These are phyloP conservation scores for Aspiorhynchus laticeps DNA, from an alignment of 2,113 vertebrate species.

Conservation along the genomic window DNA sequence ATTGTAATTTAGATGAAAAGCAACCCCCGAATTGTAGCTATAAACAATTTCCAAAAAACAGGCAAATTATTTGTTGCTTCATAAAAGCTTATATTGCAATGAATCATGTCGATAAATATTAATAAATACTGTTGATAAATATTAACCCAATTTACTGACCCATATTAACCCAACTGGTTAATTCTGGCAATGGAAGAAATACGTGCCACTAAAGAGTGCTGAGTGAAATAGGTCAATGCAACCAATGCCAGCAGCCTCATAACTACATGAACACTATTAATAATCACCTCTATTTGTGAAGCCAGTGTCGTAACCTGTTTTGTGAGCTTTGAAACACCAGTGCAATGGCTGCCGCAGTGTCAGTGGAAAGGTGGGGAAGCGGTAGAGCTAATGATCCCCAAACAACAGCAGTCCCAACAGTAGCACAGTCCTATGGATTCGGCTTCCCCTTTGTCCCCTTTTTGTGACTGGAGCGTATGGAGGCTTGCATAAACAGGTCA, in stretches of 20 bases:
- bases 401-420: conserved; percentile 35
- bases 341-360: not conserved
- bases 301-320: conserved; percentile 10
- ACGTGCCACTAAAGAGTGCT: not conserved
- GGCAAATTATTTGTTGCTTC: not conserved
- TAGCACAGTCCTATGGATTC: conserved; percentile 39
- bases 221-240: not conserved
- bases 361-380: not conserved
- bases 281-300: not conserved
- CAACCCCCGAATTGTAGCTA: not conserved
- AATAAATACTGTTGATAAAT: too few species aligned
- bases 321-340: not conserved
- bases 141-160: too few species aligned
- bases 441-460: conserved; percentile 57
- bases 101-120: not conserved
- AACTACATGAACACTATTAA: not conserved
- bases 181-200: not conserved
- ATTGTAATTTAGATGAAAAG: not conserved
- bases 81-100: not conserved
- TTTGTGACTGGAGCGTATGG: conserved; percentile 58
- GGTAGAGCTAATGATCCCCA: conserved; percentile 60
- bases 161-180: not conserved
- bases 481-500: conserved; percentile 73
- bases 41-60: not conserved
- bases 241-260: not conserved